These are phyloP conservation scores for Homalodisca vitripennis DNA, from an alignment of 1,140 invertebrate species.

Conservation along the genomic window DNA sequence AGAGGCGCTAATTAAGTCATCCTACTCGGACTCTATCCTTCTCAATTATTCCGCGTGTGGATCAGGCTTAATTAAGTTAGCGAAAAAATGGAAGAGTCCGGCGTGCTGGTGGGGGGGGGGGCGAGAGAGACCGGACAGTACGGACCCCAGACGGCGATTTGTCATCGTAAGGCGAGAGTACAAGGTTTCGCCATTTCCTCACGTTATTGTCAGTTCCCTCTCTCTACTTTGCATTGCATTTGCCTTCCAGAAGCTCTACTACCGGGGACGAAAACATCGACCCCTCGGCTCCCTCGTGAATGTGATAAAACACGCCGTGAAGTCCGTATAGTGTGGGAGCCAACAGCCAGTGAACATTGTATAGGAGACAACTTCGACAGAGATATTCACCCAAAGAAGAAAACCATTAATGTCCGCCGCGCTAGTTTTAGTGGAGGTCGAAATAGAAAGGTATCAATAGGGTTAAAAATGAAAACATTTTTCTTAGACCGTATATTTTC, in stretches of 20 bases:
- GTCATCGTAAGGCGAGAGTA: slow-evolving; percentile 27
- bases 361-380: too few relatives aligned
- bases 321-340: too few relatives aligned
- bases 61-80: slow-evolving; percentile 32
- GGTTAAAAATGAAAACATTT: too few relatives aligned
- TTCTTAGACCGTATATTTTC: too few relatives aligned
- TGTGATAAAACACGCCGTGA: too few relatives aligned
- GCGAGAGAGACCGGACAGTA: slow-evolving; percentile 8
- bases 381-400: too few relatives aligned
- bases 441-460: too few relatives aligned
- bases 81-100: slow-evolving; percentile 28
- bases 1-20: background rate
- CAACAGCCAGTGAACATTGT: too few relatives aligned
- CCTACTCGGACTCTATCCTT: slow-evolving; percentile 24
- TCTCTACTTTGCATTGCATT: slow-evolving; percentile 28
- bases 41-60: slow-evolving; percentile 29
- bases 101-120: background rate
- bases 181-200: slow-evolving; percentile 32
- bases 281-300: too few relatives aligned
- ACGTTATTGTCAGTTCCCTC: slow-evolving; percentile 6
- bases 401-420: too few relatives aligned
- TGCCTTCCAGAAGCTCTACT: background rate
- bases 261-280: too few relatives aligned
- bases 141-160: slow-evolving; percentile 27
- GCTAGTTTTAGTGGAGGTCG: too few relatives aligned